These are phyloP conservation scores for Pongo abelii DNA, from an alignment of 2,113 vertebrate genomes.

Conservation along the genomic window DNA sequence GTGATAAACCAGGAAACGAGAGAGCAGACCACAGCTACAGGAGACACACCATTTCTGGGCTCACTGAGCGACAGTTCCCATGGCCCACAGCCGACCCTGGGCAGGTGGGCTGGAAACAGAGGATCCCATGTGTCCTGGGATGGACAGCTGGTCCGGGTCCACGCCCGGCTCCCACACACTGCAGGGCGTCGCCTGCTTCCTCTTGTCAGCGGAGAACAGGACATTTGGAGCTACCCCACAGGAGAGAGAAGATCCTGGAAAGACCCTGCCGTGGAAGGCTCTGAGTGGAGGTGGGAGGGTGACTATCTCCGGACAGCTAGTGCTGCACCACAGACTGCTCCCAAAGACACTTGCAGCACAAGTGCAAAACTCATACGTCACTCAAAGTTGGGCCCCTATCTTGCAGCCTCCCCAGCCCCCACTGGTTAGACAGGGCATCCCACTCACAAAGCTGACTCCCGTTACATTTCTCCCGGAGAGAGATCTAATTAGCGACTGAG, in stretches of 20 bases:
- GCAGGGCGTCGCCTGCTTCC: not conserved
- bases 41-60: not conserved
- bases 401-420: not conserved
- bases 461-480: no score
- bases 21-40: not conserved
- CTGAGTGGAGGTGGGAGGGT: no score
- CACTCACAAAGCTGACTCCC: no score
- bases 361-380: rapidly evolving
- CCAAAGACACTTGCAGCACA: not conserved
- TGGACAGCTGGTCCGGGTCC: rapidly evolving
- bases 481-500: not conserved
- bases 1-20: not conserved
- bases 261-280: not conserved
- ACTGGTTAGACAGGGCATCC: rapidly evolving
- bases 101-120: not conserved
- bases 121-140: rapidly evolving
- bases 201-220: not conserved
- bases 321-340: not conserved
- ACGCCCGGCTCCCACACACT: not conserved
- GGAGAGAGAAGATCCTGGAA: not conserved
- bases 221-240: rapidly evolving
- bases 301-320: rapidly evolving
- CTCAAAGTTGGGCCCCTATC: no score
- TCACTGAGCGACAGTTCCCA: no score
- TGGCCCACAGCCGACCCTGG: rapidly evolving